These are phyloP conservation scores for Lucinisca nassula DNA, from an alignment of 2,888 invertebrate genomes.

Conservation along the genomic window DNA sequence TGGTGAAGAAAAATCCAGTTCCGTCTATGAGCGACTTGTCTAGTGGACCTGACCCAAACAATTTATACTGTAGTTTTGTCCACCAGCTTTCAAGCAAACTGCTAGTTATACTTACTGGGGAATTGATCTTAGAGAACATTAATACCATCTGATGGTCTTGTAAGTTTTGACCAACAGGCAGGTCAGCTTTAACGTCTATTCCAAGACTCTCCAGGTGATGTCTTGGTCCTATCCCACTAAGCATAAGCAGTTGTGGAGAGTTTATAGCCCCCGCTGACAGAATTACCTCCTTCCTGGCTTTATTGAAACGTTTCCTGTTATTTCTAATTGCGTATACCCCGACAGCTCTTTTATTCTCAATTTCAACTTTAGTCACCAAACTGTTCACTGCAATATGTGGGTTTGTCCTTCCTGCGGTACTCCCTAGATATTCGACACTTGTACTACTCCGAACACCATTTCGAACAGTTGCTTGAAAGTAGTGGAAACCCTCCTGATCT, in stretches of 20 bases:
- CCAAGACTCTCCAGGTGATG: slow-evolving; percentile 82
- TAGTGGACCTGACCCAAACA: slow-evolving; percentile 12
- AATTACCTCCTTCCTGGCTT: slow-evolving; percentile 79
- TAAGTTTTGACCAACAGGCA: slow-evolving; percentile 85
- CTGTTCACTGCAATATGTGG: slow-evolving; percentile 35
- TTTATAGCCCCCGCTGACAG: slow-evolving; percentile 86
- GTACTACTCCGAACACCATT: slow-evolving; percentile 29
- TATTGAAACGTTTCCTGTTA: slow-evolving; percentile 62
- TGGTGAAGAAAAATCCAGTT: slow-evolving; percentile 20
- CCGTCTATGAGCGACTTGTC: background rate
- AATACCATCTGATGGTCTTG: slow-evolving; percentile 79
- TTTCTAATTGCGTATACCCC: slow-evolving; percentile 76
- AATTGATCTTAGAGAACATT: slow-evolving; percentile 5
- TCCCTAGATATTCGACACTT: slow-evolving; percentile 10
- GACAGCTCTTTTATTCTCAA: slow-evolving; percentile 73
- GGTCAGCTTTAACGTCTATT: slow-evolving; percentile 80
- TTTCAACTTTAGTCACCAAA: slow-evolving; percentile 74
- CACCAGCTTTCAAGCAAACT: background rate
- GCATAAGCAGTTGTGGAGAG: slow-evolving; percentile 86
- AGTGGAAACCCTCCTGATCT: too few species aligned
- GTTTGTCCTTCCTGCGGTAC: background rate
- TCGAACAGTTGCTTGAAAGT: background rate
- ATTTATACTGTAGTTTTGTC: slow-evolving; percentile 11
- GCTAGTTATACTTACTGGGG: slow-evolving; percentile 2
- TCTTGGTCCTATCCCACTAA: slow-evolving; percentile 86